These are phyloP conservation scores for Hemitrygon akajei DNA, from an alignment of 2,797 vertebrate species.

Conservation along the genomic window DNA sequence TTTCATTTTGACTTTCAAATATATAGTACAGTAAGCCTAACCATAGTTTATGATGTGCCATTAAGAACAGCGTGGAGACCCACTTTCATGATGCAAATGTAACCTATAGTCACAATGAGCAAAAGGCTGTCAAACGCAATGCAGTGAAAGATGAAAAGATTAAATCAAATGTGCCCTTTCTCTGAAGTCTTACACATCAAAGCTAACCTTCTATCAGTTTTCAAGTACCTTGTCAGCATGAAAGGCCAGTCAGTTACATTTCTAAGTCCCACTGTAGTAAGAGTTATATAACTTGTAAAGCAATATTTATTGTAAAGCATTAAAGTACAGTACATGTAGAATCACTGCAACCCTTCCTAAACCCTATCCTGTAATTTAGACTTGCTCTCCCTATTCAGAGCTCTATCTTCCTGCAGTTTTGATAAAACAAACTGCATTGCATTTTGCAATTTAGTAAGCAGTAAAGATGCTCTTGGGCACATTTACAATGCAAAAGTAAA, in stretches of 20 bases:
- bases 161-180: constrained; percentile 12
- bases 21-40: background rate
- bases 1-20: background rate
- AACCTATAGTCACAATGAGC: background rate
- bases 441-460: background rate
- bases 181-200: constrained; percentile 25
- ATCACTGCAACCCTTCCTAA: background rate
- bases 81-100: constrained; percentile 26
- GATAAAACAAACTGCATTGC: background rate
- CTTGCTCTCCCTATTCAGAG: background rate
- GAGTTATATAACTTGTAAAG: constrained; percentile 19
- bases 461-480: background rate
- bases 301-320: background rate
- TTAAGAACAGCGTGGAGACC: background rate
- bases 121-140: background rate
- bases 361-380: background rate
- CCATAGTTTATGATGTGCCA: background rate
- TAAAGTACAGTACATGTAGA: background rate
- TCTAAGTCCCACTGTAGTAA: background rate
- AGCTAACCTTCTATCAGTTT: constrained; percentile 5
- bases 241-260: constrained; percentile 1
- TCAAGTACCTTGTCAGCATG: constrained; percentile 26
- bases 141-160: constrained; percentile 31
- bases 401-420: background rate
- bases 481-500: background rate